These are phyloP conservation scores for Condylura cristata DNA, from an alignment of 2,113 vertebrate species.

Conservation along the genomic window DNA sequence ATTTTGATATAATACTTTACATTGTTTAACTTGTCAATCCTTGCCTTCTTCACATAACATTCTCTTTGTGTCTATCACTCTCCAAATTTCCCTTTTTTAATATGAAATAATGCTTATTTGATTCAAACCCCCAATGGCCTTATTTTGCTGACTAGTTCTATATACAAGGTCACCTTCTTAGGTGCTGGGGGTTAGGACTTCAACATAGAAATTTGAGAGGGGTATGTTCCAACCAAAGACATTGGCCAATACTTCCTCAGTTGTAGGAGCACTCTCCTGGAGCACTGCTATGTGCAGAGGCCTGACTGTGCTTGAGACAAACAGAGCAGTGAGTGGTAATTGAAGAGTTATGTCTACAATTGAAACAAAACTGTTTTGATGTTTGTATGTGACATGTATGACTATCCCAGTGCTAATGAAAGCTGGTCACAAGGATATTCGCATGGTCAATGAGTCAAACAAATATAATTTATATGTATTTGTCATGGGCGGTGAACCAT, in stretches of 20 bases:
- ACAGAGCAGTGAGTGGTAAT: neutral
- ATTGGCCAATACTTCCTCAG: neutral
- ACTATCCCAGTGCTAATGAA: neutral
- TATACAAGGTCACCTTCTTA: neutral
- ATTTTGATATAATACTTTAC: neutral
- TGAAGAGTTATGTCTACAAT: neutral
- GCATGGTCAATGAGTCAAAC: neutral
- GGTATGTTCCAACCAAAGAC: neutral
- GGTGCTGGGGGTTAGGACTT: neutral
- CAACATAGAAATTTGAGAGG: neutral
- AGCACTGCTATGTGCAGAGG: too few relatives aligned
- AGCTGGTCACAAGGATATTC: neutral
- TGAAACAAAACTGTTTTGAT: neutral
- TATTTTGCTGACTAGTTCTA: neutral
- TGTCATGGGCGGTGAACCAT: neutral
- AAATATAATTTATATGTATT: neutral
- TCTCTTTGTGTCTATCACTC: neutral
- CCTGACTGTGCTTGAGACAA: neutral
- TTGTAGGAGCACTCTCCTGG: neutral
- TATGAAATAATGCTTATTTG: neutral
- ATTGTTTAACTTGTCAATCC: neutral
- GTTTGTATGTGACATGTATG: neutral
- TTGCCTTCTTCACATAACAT: neutral
- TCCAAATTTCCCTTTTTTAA: neutral
- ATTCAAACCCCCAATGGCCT: neutral